These are phyloP conservation scores for Lepidochitona cinerea DNA, from an alignment of 2,888 invertebrate species.

Conservation along the genomic window DNA sequence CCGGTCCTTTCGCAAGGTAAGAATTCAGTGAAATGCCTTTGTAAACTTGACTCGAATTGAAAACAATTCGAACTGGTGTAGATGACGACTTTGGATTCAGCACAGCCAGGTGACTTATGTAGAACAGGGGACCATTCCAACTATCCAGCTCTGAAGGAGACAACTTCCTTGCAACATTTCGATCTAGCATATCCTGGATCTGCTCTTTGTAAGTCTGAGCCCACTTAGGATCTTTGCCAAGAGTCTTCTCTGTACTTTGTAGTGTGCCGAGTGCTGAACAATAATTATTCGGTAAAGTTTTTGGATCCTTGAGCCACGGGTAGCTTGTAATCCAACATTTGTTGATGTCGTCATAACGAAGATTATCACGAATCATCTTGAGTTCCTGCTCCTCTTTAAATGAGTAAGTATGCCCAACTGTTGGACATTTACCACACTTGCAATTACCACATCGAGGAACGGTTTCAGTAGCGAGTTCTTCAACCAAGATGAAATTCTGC, in stretches of 20 bases:
- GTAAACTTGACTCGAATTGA: too few relatives aligned
- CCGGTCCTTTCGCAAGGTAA: too few relatives aligned
- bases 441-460: too few relatives aligned
- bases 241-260: not conserved
- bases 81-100: not conserved
- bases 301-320: slow-evolving; percentile 10
- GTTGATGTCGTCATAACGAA: not conserved
- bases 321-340: slow-evolving; percentile 10
- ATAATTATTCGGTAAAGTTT: slow-evolving; percentile 10
- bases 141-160: not conserved
- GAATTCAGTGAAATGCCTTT: too few relatives aligned
- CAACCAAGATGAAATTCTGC: too few relatives aligned
- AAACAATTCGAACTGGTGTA: not conserved
- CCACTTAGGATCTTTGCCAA: not conserved
- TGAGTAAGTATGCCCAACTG: slow-evolving; percentile 14
- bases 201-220: not conserved
- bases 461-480: too few relatives aligned
- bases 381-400: slow-evolving; percentile 18
- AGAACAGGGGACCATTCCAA: slow-evolving; percentile 3
- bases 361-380: not conserved
- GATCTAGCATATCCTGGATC: not conserved
- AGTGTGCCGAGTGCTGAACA: not conserved
- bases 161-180: not conserved
- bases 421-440: slow-evolving; percentile 9
- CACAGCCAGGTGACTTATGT: not conserved